Conservation (phyloP, 2,888 invertebrate species). For the Cheilosia urbana region DNA sequence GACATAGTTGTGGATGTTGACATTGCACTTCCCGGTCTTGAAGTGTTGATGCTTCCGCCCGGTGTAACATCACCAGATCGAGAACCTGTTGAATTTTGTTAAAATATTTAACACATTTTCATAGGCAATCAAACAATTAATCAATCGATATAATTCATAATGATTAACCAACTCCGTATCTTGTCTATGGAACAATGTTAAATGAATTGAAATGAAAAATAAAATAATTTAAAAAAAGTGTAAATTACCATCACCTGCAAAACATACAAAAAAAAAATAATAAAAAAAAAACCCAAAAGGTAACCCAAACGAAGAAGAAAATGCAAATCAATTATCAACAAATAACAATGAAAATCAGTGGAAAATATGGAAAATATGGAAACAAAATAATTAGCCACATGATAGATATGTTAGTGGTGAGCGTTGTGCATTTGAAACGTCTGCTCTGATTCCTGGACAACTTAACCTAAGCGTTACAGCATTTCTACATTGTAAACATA, state of each 20-base stretch:
- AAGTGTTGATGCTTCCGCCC: slow-evolving; percentile 86
- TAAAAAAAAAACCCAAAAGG: slow-evolving; percentile 23
- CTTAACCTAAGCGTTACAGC: slow-evolving; percentile 62
- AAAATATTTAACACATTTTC: slow-evolving; percentile 20
- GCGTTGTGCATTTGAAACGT: slow-evolving; percentile 52
- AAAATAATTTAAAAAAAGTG: slow-evolving; percentile 21
- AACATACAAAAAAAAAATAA: neutral
- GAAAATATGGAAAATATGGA: slow-evolving; percentile 25
- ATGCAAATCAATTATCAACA: slow-evolving; percentile 52
- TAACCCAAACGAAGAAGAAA: slow-evolving; percentile 27
- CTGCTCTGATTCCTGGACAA: slow-evolving; percentile 47
- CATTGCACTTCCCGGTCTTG: slow-evolving; percentile 94
- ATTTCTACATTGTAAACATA: slow-evolving; percentile 61
- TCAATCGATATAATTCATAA: slow-evolving; percentile 3
- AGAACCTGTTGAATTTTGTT: slow-evolving; percentile 84
- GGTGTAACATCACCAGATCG: slow-evolving; percentile 91
- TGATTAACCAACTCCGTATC: slow-evolving; percentile 48
- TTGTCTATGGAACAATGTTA: slow-evolving; percentile 54
- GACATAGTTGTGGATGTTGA: slow-evolving; percentile 89
- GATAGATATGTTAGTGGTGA: slow-evolving; percentile 49
- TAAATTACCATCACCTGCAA: slow-evolving; percentile 63
- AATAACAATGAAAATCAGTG: slow-evolving; percentile 47
- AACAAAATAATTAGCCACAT: slow-evolving; percentile 60
- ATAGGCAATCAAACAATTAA: neutral
- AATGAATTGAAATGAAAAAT: slow-evolving; percentile 39